Evolutionary conservation across 2,113 vertebrate species (phyloP).

Genomic region (Caretta caretta): DNA sequence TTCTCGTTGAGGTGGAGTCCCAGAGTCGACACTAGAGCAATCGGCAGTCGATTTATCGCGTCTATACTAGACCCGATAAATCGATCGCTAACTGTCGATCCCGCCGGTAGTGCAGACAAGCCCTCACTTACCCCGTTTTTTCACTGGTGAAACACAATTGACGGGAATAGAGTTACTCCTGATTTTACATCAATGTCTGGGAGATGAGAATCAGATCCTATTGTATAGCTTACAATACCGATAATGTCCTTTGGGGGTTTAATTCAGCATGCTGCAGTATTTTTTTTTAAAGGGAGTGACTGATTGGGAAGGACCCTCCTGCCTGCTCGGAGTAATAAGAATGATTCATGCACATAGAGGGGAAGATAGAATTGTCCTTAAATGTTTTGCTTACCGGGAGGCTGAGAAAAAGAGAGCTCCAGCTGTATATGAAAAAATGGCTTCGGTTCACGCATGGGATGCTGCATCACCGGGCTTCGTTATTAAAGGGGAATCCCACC

Average conservation of each 20-base stretch:
- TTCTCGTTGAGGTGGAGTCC: too few species aligned
- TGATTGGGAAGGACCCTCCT: not conserved
- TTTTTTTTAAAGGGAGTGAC: fast-evolving
- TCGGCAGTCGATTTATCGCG: too few species aligned
- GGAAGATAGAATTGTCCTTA: not conserved
- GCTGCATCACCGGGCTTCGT: not conserved
- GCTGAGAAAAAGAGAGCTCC: not conserved
- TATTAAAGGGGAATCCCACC: not conserved
- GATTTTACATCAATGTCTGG: not conserved
- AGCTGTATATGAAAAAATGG: not conserved
- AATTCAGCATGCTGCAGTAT: fast-evolving
- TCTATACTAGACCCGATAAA: too few species aligned
- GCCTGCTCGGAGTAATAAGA: not conserved
- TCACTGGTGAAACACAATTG: not conserved
- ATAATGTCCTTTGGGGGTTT: not conserved
- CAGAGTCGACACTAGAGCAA: too few species aligned
- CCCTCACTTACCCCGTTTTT: not conserved
- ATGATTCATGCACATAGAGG: not conserved
- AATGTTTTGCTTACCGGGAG: not conserved
- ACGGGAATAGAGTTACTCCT: not conserved
- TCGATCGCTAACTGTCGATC: too few species aligned
- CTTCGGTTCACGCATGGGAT: not conserved
- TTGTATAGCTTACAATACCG: fast-evolving
- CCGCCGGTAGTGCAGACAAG: too few species aligned
- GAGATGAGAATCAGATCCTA: not conserved